Evolutionary conservation across 2,888 invertebrate genomes (phyloP).

Genomic region (Sylvicola cinctus): DNA sequence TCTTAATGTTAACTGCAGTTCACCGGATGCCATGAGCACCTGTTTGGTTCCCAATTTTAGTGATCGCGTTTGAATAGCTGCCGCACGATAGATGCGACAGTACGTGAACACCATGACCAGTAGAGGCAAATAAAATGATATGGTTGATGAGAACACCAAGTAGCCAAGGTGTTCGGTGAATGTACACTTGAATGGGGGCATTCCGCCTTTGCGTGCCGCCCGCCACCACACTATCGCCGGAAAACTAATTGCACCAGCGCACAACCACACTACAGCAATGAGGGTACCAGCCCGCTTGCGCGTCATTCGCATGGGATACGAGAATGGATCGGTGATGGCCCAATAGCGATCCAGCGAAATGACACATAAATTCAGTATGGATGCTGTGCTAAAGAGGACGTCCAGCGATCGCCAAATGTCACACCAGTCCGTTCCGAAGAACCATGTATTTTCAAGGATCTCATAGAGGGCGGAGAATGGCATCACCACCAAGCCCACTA

Average conservation of each 20-base stretch:
- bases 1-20: constrained; percentile 69
- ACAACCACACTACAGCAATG: constrained; percentile 90
- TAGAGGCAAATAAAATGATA: constrained; percentile 92
- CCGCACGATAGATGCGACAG: constrained; percentile 86
- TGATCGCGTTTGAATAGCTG: constrained; percentile 77
- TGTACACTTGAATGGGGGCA: constrained; percentile 71
- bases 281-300: constrained; percentile 65
- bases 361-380: constrained; percentile 91
- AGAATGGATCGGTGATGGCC: constrained; percentile 97
- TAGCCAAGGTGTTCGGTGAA: constrained; percentile 95
- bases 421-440: constrained; percentile 90
- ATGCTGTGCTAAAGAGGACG: constrained; percentile 92
- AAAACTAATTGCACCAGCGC: constrained; percentile 91
- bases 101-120: constrained; percentile 98
- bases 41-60: constrained; percentile 82
- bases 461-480: constrained; percentile 87
- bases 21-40: constrained; percentile 66
- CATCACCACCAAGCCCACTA: constrained; percentile 95
- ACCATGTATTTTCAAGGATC: constrained; percentile 76
- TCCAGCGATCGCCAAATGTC: constrained; percentile 95
- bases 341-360: constrained; percentile 93
- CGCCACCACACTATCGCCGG: constrained; percentile 96
- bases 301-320: constrained; percentile 90
- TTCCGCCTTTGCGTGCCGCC: constrained; percentile 61
- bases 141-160: constrained; percentile 89